These are phyloP conservation scores for Trichechus manatus DNA, from an alignment of 2,113 vertebrate genomes.

Conservation along the genomic window DNA sequence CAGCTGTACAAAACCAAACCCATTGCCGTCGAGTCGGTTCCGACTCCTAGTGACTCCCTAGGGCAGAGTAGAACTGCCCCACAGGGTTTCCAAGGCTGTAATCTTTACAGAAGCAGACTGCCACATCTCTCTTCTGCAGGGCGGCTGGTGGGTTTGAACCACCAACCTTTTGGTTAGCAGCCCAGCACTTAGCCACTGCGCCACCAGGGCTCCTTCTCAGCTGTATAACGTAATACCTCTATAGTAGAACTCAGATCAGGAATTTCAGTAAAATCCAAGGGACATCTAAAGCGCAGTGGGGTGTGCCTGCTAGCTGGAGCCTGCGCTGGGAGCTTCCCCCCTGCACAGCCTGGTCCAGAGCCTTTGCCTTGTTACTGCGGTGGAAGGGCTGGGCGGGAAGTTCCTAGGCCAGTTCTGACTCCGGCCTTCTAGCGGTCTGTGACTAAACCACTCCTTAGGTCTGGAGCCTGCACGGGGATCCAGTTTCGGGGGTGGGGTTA, in stretches of 20 bases:
- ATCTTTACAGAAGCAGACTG: too few species aligned
- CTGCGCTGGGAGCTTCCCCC: not conserved
- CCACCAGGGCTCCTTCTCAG: too few species aligned
- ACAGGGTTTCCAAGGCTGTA: too few species aligned
- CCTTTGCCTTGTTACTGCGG: not conserved
- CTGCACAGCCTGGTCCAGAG: not conserved
- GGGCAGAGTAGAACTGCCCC: too few species aligned
- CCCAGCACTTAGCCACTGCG: too few species aligned
- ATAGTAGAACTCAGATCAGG: not conserved
- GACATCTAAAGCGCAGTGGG: not conserved
- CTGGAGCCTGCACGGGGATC: not conserved
- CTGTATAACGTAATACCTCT: not conserved
- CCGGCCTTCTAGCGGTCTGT: not conserved
- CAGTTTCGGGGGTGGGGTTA: not conserved
- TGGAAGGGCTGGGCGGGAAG: not conserved
- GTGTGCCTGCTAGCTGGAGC: not conserved
- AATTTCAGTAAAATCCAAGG: not conserved
- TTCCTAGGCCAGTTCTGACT: not conserved
- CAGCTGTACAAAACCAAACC: too few species aligned
- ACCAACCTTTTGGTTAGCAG: too few species aligned
- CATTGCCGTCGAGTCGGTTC: too few species aligned
- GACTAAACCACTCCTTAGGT: not conserved
- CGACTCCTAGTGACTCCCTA: too few species aligned
- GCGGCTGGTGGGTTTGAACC: too few species aligned
- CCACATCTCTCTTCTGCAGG: too few species aligned